Evolutionary conservation across 2,113 vertebrate species (phyloP), one percentile per base, ranked within the genome.

Genomic region (Ancistrus triradiatus): DNA sequence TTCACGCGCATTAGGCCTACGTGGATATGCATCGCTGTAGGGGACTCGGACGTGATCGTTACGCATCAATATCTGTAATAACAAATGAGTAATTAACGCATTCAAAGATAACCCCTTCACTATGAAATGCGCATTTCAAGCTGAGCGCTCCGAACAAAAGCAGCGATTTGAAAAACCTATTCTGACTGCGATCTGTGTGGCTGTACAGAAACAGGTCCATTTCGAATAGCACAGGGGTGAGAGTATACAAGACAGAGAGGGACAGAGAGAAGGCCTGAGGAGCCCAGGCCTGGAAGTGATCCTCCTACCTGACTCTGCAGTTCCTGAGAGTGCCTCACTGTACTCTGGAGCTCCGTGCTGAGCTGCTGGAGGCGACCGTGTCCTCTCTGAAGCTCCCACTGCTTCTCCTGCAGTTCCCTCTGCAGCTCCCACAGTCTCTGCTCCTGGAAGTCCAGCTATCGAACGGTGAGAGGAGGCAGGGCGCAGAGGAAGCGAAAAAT

Each of bases 401-500:
- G 85, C 74, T 75, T 89, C 86, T 92, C 81, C 79, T 84, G 83
- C 73, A 81, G 84, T 84, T 87, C 85, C 80, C 88, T 87, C 85
- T 89, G 87, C 78, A 83, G 86, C 83, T 91, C 87, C 90, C 86
- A 93, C 84, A 93, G 90, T 83, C 84, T 89, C 85, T 88, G 89
- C 83, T 92, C 87, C 86, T 90, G 88, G 88, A 89, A 83, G 87
- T 92, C 92, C 87, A 93, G 87, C 90, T 92, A 93, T 88, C 87
- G 88, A 92, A 91, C 89, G 89, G 90, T 88, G 82, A 79, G 75
- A 84, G 75, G 74, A 83, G 78, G 82, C 83, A 81, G 78, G 74
- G 80, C 67, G 65, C 85, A 90, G 85, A 88, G 87, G 85, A 91
- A 89, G 85, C 88, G 88, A 89, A 94, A 92, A 95, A 95, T 95